Evolutionary conservation across 2,888 invertebrate species (phyloP).

Genomic region (Polyommatus iphigenia): DNA sequence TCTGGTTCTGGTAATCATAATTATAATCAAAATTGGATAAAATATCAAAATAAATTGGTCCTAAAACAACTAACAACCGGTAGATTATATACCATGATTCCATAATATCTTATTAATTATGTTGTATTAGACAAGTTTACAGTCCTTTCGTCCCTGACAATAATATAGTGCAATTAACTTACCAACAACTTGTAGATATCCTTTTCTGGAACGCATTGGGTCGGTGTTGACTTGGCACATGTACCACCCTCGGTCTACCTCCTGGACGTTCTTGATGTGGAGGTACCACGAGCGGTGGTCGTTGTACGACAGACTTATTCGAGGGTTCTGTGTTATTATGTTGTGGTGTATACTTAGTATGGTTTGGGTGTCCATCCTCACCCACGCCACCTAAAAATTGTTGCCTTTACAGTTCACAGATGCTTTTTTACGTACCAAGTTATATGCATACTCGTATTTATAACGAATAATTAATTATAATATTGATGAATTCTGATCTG

Average conservation of each 20-base stretch:
- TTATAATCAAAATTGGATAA: too few species aligned
- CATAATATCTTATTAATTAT: too few species aligned
- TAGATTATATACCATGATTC: too few species aligned
- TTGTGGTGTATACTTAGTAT: constrained; percentile 95
- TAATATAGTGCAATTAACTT: constrained; percentile 58
- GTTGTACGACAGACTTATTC: constrained; percentile 92
- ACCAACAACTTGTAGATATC: constrained; percentile 95
- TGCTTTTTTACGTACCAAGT: neutral
- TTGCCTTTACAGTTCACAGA: neutral
- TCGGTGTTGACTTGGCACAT: constrained; percentile 97
- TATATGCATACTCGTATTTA: neutral
- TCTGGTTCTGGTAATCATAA: too few species aligned
- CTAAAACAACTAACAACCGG: too few species aligned
- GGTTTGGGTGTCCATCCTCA: constrained; percentile 94
- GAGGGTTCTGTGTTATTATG: constrained; percentile 93
- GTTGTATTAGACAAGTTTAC: too few species aligned
- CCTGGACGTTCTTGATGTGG: constrained; percentile 93
- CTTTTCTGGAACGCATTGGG: constrained; percentile 94
- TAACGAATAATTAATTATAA: neutral
- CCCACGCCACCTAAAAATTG: constrained; percentile 91
- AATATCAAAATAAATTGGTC: too few species aligned
- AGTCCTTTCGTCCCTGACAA: too few species aligned
- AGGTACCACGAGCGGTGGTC: constrained; percentile 96
- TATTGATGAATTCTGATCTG: too few species aligned
- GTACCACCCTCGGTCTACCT: constrained; percentile 93